Evolutionary conservation across 2,797 vertebrate species (phyloP).

Genomic region (Oophaga sylvatica): DNA sequence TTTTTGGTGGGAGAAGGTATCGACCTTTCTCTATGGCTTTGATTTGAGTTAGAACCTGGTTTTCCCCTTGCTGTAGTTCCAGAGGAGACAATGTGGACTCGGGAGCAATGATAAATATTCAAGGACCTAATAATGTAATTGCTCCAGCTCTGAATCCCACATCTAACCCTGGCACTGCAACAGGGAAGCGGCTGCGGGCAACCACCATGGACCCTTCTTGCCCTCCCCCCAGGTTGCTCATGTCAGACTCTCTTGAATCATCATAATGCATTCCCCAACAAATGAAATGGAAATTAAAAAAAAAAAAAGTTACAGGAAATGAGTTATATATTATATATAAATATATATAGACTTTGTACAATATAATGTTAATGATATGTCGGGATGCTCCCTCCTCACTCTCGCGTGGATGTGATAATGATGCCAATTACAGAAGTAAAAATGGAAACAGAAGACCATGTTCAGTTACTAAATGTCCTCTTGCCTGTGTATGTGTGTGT

Average conservation of each 20-base stretch:
- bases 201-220: neutral
- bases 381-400: conserved; percentile 49
- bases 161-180: neutral
- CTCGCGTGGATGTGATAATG: conserved; percentile 56
- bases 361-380: conserved; percentile 60
- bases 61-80: conserved; percentile 13
- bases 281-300: conserved; percentile 25
- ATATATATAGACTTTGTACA: conserved; percentile 59
- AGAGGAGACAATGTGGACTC: conserved; percentile 5
- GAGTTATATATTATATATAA: conserved; percentile 56
- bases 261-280: conserved; percentile 56
- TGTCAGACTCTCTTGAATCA: conserved; percentile 22
- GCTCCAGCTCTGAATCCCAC: conserved; percentile 7
- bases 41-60: neutral
- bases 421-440: conserved; percentile 59
- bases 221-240: conserved; percentile 55
- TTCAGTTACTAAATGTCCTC: neutral
- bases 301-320: conserved; percentile 36
- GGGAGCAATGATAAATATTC: conserved; percentile 1
- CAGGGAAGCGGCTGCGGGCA: neutral
- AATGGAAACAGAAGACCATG: conserved; percentile 36
- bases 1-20: neutral
- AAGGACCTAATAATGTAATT: conserved; percentile 34
- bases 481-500: neutral
- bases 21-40: neutral